A percentile compares a stretch with the other conserved stretches of the same genome.
Conservation (phyloP, 2,888 invertebrate species). For the Heterodera filipjevi region DNA sequence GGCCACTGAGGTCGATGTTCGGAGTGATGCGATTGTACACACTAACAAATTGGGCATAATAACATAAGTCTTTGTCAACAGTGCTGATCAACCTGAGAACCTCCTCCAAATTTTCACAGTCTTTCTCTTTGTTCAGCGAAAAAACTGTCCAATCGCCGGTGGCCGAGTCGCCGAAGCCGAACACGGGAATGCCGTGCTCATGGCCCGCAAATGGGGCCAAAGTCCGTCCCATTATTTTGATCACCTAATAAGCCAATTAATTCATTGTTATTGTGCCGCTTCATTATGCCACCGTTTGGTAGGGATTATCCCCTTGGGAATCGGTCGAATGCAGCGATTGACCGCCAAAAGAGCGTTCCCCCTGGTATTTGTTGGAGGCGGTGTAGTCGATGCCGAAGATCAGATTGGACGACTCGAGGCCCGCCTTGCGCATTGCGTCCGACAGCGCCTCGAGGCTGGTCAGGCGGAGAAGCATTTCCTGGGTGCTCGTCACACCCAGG, state of each 20-base stretch:
- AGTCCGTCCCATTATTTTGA: constrained; percentile 68
- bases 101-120: constrained; percentile 66
- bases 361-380: constrained; percentile 71
- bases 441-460: constrained; percentile 64
- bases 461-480: constrained; percentile 61
- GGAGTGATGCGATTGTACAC: constrained; percentile 68
- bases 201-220: constrained; percentile 67
- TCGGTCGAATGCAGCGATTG: constrained; percentile 66
- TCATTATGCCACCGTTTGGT: constrained; percentile 66
- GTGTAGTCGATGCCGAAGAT: constrained; percentile 70
- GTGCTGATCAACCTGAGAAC: constrained; percentile 62
- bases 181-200: constrained; percentile 68
- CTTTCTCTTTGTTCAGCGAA: constrained; percentile 65
- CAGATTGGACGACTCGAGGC: constrained; percentile 68
- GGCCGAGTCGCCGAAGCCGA: constrained; percentile 69
- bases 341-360: constrained; percentile 68
- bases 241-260: constrained; percentile 57
- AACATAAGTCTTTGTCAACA: too few relatives aligned
- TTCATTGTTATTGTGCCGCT: not conserved
- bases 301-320: constrained; percentile 65
- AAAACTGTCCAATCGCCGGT: constrained; percentile 68
- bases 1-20: constrained; percentile 68
- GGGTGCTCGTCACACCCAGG: constrained; percentile 60
- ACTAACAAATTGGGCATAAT: too few relatives aligned
- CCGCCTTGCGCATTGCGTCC: constrained; percentile 67